Base-by-base conservation (phyloP, 2,113 vertebrate species). In the Cynopterus brachyotis region DNA sequence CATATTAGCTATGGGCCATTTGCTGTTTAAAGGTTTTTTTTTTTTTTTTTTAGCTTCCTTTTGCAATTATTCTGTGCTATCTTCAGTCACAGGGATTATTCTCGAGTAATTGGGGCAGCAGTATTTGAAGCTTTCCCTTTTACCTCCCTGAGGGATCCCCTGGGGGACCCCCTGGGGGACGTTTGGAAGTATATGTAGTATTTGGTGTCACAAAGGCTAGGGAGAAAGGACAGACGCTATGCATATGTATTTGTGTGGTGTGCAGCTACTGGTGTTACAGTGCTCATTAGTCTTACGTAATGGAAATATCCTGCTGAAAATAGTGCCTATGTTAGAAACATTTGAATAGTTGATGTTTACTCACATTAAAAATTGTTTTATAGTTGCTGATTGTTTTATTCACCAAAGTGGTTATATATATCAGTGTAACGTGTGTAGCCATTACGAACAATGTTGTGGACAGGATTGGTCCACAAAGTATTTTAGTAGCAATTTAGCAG, bases 361-460 rank as follows among this genome's bases (percentile, higher is more conserved):
- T 89, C 13, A 86, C 24, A n/a, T 89, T 67, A 53, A 72, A 59
- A 70, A 35, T 95, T 42, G 37, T 89, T 93, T 94, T 90, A 70
- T 59, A 91, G n/a, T 24, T n/a, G 28, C 2, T 81, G 60, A 17
- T 93, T n/a, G 17, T 89, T 90, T 84, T 83, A 78, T 85, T 86
- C 7, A 94, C 16, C 17, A 53, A 2, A 86, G 24, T 45, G 7
- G 3, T 80, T 79, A 9, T 96, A 2, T 83, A 28, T 1, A 22
- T 1, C 19, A 32, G 3, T 35, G n/a, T 81, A 59, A 28, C 35
- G 3, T 82, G 3, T 87, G 50, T 10, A 93, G 37, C 42, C 11
- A 32, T 95, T 94, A 67, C 88, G 37, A 53, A 92, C 12, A 96
- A 40, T 73, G 20, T 6, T 81, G 15, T 40, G 92, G 59, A 59